A percentile compares a stretch with the other conserved stretches of the same genome.
These are phyloP conservation scores for Diaphora mendica DNA, from an alignment of 2,888 invertebrate species.

Conservation along the genomic window DNA sequence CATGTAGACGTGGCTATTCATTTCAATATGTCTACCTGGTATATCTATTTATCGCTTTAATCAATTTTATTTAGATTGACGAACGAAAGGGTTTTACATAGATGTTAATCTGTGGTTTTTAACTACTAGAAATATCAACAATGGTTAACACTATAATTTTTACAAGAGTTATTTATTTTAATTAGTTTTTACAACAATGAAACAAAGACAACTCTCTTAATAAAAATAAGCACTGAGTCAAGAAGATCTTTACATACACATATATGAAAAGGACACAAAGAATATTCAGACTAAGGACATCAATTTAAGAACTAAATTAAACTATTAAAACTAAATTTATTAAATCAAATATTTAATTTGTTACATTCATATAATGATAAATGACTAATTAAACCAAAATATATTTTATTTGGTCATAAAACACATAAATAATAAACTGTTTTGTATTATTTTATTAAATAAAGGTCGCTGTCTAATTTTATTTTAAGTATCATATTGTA, in stretches of 20 bases:
- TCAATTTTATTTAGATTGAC: not conserved
- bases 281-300: too few species aligned
- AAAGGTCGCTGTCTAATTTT: not conserved
- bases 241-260: too few species aligned
- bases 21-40: not conserved
- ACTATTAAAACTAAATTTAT: too few species aligned
- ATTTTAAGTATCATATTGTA: constrained; percentile 81
- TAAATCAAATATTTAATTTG: too few species aligned
- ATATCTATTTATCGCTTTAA: too few species aligned
- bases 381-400: not conserved
- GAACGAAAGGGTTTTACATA: not conserved
- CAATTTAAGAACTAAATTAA: too few species aligned
- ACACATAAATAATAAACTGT: not conserved
- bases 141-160: not conserved
- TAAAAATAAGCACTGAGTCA: too few species aligned
- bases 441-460: not conserved
- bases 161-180: not conserved
- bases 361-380: too few species aligned
- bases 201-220: too few species aligned
- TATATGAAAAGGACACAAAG: too few species aligned
- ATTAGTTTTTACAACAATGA: too few species aligned
- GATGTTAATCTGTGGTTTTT: not conserved
- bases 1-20: too few species aligned
- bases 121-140: not conserved
- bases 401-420: not conserved